Evolutionary conservation across 2,113 vertebrate genomes (phyloP).

Genomic region (Dasyurus viverrinus): DNA sequence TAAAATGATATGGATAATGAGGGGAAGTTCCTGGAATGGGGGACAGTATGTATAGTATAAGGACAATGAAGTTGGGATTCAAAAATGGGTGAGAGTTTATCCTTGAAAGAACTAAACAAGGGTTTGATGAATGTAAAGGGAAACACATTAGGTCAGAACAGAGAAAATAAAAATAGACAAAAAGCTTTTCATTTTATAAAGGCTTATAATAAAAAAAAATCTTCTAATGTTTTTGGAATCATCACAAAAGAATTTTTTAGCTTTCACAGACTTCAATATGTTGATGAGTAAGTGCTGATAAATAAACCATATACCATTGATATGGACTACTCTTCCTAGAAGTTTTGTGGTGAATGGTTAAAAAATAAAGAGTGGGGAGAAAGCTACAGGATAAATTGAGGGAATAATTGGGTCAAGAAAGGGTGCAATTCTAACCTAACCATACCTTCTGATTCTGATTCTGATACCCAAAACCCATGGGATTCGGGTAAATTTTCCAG

Average conservation of each 20-base stretch:
- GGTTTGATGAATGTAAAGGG: not conserved
- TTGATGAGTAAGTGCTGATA: not conserved
- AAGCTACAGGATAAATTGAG: not conserved
- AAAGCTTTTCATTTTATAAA: not conserved
- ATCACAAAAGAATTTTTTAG: not conserved
- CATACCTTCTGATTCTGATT: no score
- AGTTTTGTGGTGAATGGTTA: not conserved
- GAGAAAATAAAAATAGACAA: not conserved
- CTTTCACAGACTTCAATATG: not conserved
- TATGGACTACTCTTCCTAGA: not conserved
- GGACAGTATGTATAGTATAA: not conserved
- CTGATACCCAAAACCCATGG: no score
- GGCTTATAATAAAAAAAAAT: not conserved
- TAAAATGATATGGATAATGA: not conserved
- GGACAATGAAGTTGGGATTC: not conserved
- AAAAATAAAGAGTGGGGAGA: no score
- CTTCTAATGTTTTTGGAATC: not conserved
- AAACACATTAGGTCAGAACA: not conserved
- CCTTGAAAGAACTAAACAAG: not conserved
- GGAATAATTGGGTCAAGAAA: not conserved
- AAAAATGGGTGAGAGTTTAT: not conserved
- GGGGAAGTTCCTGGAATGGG: not conserved
- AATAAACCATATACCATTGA: not conserved
- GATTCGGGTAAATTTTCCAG: not conserved
- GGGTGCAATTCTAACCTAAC: no score